These are phyloP conservation scores for Eleutherodactylus coqui DNA, from an alignment of 2,797 vertebrate genomes.

Conservation along the genomic window DNA sequence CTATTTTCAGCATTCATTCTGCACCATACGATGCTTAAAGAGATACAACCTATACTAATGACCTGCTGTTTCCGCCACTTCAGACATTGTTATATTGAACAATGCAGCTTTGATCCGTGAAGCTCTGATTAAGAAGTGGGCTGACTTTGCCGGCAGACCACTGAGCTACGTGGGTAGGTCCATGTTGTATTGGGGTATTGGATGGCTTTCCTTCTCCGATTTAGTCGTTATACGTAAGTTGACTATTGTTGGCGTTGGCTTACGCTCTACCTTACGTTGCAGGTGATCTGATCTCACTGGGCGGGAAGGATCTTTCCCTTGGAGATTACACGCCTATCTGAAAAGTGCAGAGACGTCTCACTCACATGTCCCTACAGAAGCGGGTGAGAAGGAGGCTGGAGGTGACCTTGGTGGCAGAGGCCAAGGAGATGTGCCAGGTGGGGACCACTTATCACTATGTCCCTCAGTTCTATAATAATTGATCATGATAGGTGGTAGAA, in stretches of 20 bases:
- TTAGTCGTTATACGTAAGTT: no score
- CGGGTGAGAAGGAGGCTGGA: constrained; percentile 76
- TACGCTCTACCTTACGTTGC: not conserved
- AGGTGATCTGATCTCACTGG: constrained; percentile 80
- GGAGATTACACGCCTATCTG: constrained; percentile 85
- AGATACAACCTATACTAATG: no score
- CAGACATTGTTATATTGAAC: constrained; percentile 78
- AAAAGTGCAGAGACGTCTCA: constrained; percentile 82
- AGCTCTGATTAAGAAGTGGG: constrained; percentile 87
- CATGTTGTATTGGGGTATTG: no score
- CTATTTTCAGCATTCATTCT: not conserved
- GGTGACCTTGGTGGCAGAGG: constrained; percentile 76
- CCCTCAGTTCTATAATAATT: not conserved
- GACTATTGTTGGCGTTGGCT: not conserved
- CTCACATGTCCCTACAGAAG: constrained; percentile 79
- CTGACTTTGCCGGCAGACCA: constrained; percentile 88
- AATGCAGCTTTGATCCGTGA: constrained; percentile 82
- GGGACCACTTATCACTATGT: not conserved
- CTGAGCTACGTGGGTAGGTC: constrained; percentile 78
- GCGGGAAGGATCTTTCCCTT: constrained; percentile 81
- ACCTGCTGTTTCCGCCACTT: not conserved
- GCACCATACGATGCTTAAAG: no score
- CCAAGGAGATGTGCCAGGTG: constrained; percentile 81
- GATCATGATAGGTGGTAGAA: not conserved
- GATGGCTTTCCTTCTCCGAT: not conserved